These are phyloP conservation scores for Aphis craccivora DNA, from an alignment of 1,140 invertebrate genomes.

Conservation along the genomic window DNA sequence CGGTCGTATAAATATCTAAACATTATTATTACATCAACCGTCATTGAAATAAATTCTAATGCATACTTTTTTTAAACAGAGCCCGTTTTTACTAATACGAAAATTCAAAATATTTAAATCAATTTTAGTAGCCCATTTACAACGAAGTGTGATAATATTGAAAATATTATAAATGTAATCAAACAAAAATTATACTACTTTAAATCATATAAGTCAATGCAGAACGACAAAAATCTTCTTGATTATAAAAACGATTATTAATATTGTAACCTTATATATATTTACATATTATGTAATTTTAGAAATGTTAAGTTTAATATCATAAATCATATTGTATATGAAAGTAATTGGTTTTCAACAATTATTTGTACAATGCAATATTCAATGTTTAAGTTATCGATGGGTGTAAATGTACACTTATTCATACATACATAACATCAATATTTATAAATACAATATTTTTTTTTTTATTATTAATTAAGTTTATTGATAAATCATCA, in stretches of 20 bases:
- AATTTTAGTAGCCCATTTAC: neutral
- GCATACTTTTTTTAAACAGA: neutral
- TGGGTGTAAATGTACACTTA: too few relatives aligned
- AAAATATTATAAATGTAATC: neutral
- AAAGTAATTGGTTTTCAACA: too few relatives aligned
- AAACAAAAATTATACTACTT: neutral
- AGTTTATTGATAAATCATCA: neutral
- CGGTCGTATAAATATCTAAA: neutral
- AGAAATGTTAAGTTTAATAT: too few relatives aligned
- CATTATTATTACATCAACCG: neutral
- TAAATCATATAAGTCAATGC: neutral
- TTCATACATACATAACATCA: neutral
- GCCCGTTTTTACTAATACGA: neutral
- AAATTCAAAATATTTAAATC: neutral
- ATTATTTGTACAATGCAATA: too few relatives aligned
- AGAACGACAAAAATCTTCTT: neutral
- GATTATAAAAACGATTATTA: neutral
- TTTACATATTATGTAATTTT: neutral
- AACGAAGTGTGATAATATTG: neutral
- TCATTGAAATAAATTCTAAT: neutral
- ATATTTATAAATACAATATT: neutral
- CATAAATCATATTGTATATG: too few relatives aligned
- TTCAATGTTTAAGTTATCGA: too few relatives aligned
- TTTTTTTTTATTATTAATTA: neutral
- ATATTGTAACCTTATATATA: too few relatives aligned